phyloP scores from a whole-genome alignment of 2,797 vertebrate genomes.

The Tarsius wallacei region DNA sequence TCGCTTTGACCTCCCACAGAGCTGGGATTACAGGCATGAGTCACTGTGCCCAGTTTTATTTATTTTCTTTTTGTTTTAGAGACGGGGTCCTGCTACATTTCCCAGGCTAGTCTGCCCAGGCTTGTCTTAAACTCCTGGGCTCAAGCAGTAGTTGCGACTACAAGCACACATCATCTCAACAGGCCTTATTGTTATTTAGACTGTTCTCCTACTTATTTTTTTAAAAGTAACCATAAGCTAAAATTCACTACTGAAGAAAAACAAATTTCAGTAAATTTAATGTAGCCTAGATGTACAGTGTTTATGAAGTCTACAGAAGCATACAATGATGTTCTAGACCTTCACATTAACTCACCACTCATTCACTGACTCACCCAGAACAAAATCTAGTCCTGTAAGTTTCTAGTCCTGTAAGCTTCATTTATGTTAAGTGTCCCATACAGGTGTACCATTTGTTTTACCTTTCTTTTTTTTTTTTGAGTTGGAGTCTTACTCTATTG shows the following conservation, averaged over 20 bases:
- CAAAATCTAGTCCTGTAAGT: background rate
- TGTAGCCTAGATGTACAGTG: background rate
- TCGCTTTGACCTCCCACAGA: too few relatives aligned
- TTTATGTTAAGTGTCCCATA: background rate
- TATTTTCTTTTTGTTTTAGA: too few relatives aligned
- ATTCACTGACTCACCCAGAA: background rate
- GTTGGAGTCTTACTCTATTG: too few relatives aligned
- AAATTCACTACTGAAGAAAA: background rate
- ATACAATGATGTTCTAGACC: background rate
- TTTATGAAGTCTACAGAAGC: background rate
- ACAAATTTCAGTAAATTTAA: background rate
- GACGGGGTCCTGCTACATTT: too few relatives aligned
- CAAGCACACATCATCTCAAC: too few relatives aligned
- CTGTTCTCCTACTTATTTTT: background rate
- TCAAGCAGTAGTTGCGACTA: too few relatives aligned
- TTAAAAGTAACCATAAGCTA: background rate
- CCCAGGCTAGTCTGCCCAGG: too few relatives aligned
- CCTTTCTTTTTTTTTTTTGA: background rate
- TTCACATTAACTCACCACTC: background rate
- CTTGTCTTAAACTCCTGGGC: too few relatives aligned
- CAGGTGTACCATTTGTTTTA: background rate
- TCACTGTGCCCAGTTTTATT: too few relatives aligned
- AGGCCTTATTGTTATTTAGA: too few relatives aligned
- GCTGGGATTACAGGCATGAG: too few relatives aligned
- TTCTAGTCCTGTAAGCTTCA: background rate